phyloP scores from a whole-genome alignment of 2,113 vertebrate genomes.

The Strigops habroptila region DNA sequence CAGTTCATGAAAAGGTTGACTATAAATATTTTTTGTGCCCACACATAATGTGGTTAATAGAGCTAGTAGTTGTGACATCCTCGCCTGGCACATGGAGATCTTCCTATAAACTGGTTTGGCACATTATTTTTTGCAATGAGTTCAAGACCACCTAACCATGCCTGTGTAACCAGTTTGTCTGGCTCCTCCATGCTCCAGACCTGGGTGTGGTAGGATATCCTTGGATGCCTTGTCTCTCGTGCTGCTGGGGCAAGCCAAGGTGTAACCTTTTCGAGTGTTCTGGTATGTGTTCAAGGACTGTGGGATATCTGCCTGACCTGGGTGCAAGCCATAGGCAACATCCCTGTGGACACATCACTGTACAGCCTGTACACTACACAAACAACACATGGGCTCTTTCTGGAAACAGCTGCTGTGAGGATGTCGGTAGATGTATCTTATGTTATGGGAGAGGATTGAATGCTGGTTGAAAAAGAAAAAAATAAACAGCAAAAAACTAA shows the following conservation, averaged over 20 bases:
- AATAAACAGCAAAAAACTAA: background rate
- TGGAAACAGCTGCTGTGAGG: background rate
- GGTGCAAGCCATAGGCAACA: background rate
- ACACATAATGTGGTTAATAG: slow-evolving; percentile 1
- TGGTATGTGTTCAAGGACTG: background rate
- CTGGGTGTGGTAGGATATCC: slow-evolving; percentile 43
- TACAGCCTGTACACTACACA: background rate
- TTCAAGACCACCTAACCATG: slow-evolving; percentile 4
- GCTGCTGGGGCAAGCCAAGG: background rate
- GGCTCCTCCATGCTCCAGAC: background rate
- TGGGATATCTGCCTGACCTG: background rate
- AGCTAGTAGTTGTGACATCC: slow-evolving; percentile 42
- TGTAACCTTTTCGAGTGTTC: background rate
- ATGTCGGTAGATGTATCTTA: background rate
- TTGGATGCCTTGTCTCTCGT: background rate
- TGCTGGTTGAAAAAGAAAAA: background rate
- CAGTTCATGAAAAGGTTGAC: slow-evolving; percentile 55
- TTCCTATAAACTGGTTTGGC: slow-evolving; percentile 39
- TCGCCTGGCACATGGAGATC: background rate
- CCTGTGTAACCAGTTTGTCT: slow-evolving; percentile 39
- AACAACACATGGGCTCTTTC: background rate
- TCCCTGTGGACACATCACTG: background rate
- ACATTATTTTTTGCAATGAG: background rate
- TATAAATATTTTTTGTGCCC: slow-evolving; percentile 61
- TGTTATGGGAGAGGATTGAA: background rate